Evolutionary conservation across 2,888 invertebrate genomes (phyloP).

Genomic region (Dolomedes plantarius): DNA sequence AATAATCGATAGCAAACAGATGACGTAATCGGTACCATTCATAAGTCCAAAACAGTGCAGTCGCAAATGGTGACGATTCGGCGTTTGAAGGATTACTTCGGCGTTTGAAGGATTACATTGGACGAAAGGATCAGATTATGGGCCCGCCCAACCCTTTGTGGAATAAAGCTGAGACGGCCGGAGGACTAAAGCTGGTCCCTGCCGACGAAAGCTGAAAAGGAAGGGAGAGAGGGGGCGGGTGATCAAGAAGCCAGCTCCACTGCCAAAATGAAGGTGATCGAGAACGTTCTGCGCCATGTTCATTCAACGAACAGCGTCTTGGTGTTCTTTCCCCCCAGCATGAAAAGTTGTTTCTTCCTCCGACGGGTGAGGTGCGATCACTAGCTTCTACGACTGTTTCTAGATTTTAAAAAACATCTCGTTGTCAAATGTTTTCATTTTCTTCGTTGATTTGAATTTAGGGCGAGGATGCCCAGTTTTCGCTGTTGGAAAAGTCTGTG

Average conservation of each 20-base stretch:
- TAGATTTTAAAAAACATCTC: conserved; percentile 65
- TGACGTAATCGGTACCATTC: too few relatives aligned
- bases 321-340: conserved; percentile 54
- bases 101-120: too few relatives aligned
- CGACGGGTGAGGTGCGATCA: conserved; percentile 37
- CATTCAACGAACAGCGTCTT: conserved; percentile 65
- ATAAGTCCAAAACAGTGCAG: too few relatives aligned
- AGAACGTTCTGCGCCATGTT: conserved; percentile 62
- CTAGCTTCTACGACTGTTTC: conserved; percentile 67
- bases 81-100: too few relatives aligned
- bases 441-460: conserved; percentile 24
- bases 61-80: too few relatives aligned
- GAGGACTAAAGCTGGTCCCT: neutral
- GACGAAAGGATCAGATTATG: neutral
- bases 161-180: neutral
- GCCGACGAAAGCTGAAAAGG: conserved; percentile 1
- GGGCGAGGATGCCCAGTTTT: conserved; percentile 48
- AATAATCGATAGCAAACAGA: too few relatives aligned
- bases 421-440: conserved; percentile 57
- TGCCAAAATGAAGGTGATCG: conserved; percentile 53
- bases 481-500: conserved; percentile 35
- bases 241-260: conserved; percentile 55
- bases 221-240: conserved; percentile 54
- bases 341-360: conserved; percentile 62
- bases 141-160: conserved; percentile 4